Evolutionary conservation across 2,888 invertebrate genomes (phyloP), one percentile per base, ranked within the genome.

Genomic region (Galeopsomyia nigrocyanea): DNA sequence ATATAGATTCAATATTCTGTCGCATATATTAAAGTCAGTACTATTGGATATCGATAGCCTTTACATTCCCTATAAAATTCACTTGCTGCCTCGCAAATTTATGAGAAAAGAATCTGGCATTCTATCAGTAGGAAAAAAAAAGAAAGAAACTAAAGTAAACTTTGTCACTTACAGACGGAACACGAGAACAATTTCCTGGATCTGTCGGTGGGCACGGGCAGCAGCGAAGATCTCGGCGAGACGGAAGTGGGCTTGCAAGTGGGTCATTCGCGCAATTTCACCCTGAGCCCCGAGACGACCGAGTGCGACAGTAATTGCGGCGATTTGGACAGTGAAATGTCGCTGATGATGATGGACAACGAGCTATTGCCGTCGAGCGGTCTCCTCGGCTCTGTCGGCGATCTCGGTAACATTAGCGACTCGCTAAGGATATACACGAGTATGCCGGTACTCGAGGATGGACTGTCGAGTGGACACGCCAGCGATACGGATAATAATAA

Each of bases 361-460:
- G 92, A 92, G 80, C 84, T 86, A 47, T 76, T 86, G 77, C 86
- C 86, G 9, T 84, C 86, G 0, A 84, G 86, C 65, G 86, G 86
- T 13, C 78, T 86, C 19, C 80, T 86, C 19, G 86, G 85, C 31
- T 86, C 86, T 2, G 83, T 85, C 66, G 90, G 90, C 60, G 90
- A 89, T 79, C 82, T 91, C 64, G 90, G 90, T 56, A 89, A 90
- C 75, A 90, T 90, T 79, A 90, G 89, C 56, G 91, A 91, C 83
- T 90, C 91, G 81, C 88, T 91, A 51, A 83, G 86, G 80, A 90
- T 91, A 87, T 93, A 90, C 87, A 92, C 91, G 63, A 92, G 92
- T 80, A 94, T 98, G 94, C 98, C 98, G 0, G 93, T 96, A 17
- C 91, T 98, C 57, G 97, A 97, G 84, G 98, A 98, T 86, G 97